These are phyloP conservation scores for Drosophila yooni DNA, from an alignment of 2,888 invertebrate species.

Conservation along the genomic window DNA sequence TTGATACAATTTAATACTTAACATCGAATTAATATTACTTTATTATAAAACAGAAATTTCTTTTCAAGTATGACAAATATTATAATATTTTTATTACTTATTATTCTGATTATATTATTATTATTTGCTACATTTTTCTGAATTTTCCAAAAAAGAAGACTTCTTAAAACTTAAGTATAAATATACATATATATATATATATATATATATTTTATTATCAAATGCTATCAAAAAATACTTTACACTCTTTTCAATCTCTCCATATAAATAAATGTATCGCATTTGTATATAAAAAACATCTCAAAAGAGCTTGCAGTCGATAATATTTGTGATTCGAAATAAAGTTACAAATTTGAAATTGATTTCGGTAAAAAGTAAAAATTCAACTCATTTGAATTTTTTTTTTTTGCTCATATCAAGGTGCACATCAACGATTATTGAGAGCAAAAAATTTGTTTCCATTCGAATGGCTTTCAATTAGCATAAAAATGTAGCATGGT, in stretches of 20 bases:
- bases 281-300: background rate
- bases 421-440: slow-evolving; percentile 29
- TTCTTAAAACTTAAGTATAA: too few species aligned
- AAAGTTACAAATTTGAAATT: background rate
- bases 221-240: background rate
- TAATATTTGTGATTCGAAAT: background rate
- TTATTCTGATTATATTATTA: background rate
- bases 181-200: too few species aligned
- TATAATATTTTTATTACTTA: background rate
- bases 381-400: too few species aligned
- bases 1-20: background rate
- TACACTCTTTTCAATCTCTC: background rate
- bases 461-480: slow-evolving; percentile 83
- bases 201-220: background rate
- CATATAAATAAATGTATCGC: background rate
- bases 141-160: too few species aligned
- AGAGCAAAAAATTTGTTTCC: slow-evolving; percentile 66
- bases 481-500: slow-evolving; percentile 81
- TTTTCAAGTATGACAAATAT: too few species aligned
- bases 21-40: background rate
- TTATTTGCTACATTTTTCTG: background rate
- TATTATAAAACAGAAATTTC: background rate
- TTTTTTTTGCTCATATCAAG: slow-evolving; percentile 15
- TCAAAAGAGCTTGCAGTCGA: background rate
- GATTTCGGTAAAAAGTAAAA: background rate